Percentiles rank a stretch among this genome's conserved stretches.
Conservation (phyloP, 2,113 vertebrate genomes). For the Solea solea region DNA sequence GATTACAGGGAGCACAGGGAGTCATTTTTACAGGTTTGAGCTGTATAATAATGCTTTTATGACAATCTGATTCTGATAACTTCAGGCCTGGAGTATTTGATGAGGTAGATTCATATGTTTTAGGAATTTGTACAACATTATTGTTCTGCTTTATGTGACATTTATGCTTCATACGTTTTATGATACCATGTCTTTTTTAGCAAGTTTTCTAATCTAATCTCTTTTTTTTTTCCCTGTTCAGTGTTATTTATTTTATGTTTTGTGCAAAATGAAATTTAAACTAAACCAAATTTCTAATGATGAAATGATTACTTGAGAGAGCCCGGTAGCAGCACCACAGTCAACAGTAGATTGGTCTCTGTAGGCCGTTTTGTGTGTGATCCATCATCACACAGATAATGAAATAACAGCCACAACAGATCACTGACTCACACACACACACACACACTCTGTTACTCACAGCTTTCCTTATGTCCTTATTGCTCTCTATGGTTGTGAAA, state of each 20-base stretch:
- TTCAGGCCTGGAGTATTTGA: too few relatives aligned
- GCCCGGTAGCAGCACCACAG: conserved; percentile 4
- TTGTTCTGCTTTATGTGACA: too few relatives aligned
- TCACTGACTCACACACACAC: conserved; percentile 6
- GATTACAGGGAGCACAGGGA: too few relatives aligned
- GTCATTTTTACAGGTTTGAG: too few relatives aligned
- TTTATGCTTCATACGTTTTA: too few relatives aligned
- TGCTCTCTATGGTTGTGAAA: conserved; percentile 29
- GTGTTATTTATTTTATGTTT: background rate
- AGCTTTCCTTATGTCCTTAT: conserved; percentile 17
- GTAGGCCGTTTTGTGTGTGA: conserved; percentile 26
- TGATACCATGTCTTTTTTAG: background rate
- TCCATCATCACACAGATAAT: conserved; percentile 56
- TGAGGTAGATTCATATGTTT: too few relatives aligned
- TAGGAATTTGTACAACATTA: too few relatives aligned
- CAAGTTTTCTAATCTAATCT: background rate
- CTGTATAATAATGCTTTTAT: too few relatives aligned
- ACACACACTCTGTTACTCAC: conserved; percentile 1
- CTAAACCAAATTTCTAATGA: background rate
- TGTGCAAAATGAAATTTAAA: background rate
- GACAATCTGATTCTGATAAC: too few relatives aligned
- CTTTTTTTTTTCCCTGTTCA: too few relatives aligned
- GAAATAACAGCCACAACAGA: conserved; percentile 47
- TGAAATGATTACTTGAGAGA: background rate
- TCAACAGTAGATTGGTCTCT: conserved; percentile 13